A percentile compares a stretch with the other conserved stretches of the same genome.
Evolutionary conservation across 2,888 invertebrate species (phyloP).

Genomic region (Cyrtodaria siliqua): DNA sequence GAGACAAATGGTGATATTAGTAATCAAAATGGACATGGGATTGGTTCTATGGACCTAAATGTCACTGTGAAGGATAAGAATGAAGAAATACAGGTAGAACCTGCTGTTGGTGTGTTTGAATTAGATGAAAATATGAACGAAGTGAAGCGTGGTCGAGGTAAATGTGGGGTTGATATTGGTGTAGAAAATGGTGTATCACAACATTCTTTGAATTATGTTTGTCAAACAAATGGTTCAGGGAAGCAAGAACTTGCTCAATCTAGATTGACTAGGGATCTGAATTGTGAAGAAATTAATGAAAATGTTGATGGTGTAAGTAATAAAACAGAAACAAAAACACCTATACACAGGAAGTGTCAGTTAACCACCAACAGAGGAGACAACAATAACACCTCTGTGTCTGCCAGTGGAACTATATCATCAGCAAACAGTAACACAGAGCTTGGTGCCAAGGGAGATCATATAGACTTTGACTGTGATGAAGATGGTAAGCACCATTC

Average conservation of each 20-base stretch:
- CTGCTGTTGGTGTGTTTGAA: too few relatives aligned
- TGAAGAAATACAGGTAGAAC: too few relatives aligned
- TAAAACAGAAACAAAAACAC: not conserved
- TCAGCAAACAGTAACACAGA: not conserved
- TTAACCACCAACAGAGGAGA: not conserved
- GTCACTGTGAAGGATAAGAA: too few relatives aligned
- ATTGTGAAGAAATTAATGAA: not conserved
- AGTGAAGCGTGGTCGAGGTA: too few relatives aligned
- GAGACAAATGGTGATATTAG: too few relatives aligned
- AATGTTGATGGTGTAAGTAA: not conserved
- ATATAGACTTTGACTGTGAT: conserved; percentile 26
- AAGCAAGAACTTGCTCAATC: not conserved
- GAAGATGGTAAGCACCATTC: conserved; percentile 52
- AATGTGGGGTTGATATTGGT: too few relatives aligned
- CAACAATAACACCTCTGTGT: not conserved
- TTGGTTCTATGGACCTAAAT: too few relatives aligned
- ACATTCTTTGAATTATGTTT: too few relatives aligned
- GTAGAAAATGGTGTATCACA: too few relatives aligned
- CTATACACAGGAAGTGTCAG: conserved; percentile 7
- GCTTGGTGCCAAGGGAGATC: conserved; percentile 4
- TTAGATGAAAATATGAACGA: too few relatives aligned
- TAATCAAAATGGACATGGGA: too few relatives aligned
- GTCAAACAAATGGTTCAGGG: not conserved
- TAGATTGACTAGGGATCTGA: not conserved
- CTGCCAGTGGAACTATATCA: not conserved